Evolutionary conservation across 2,888 invertebrate species (phyloP), one percentile per base, ranked within the genome.

Genomic region (Dione vanillae): DNA sequence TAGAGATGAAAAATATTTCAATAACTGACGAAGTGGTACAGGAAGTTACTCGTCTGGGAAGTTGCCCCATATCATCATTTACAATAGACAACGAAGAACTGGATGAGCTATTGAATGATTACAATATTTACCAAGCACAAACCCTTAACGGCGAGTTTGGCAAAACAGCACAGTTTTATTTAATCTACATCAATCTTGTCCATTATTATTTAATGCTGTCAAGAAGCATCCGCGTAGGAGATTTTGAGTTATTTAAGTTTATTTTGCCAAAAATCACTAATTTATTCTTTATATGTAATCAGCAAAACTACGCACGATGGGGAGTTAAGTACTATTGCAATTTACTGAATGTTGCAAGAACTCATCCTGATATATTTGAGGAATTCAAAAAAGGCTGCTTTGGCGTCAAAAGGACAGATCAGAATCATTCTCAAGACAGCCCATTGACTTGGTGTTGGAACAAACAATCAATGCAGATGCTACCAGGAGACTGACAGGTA

Each of bases 391-490:
- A 68, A 27, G 76, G 77, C 54, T 77, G 3, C 11, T 77, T 78
- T 52, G 76, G 79, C 6, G 74, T 79, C 41, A 67, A 74, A 75
- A 51, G 78, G 43, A 79, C 78, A 0, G 64, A 47, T 45, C 76
- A 76, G 43, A n/a, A n/a, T 54, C 73, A n/a, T 79, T 78, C 70
- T 77, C 78, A n/a, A 77, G 66, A 65, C 73, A 74, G 72, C 77
- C 77, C 1, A 74, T 79, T 70, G 79, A 80, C 37, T 61, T 79
- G 1, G 66, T 67, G 0, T 19, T 83, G 10, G 83, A 83, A 64
- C 82, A 83, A 71, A 84, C 83, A 2, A 80, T 84, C 6, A 85
- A 84, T 72, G 82, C 81, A 58, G 83, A 85, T 72, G 82, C 84
- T 66, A 81, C 75, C 6, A 77, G 74, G 47, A 78, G 72, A 72